These are phyloP conservation scores for Tipula unca DNA, from an alignment of 2,888 invertebrate species.

Conservation along the genomic window DNA sequence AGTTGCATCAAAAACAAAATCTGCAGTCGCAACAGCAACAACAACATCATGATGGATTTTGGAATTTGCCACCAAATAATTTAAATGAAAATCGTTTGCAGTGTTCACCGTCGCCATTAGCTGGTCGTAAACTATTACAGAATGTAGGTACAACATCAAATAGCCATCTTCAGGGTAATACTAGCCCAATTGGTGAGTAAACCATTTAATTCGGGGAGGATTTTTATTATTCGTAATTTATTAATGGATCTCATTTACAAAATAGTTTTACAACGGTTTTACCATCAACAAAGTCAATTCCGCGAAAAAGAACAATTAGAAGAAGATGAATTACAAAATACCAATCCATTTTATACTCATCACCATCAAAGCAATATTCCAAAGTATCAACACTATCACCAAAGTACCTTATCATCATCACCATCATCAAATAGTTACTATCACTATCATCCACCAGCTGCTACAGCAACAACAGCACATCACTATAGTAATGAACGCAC, in stretches of 20 bases:
- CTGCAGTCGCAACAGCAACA: not conserved
- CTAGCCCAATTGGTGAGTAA: slow-evolving; percentile 55
- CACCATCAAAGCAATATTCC: slow-evolving; percentile 29
- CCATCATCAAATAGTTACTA: slow-evolving; percentile 22
- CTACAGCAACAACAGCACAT: slow-evolving; percentile 24
- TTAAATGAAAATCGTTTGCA: slow-evolving; percentile 18
- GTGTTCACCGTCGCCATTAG: slow-evolving; percentile 25
- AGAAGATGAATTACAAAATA: slow-evolving; percentile 23
- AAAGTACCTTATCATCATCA: slow-evolving; percentile 20
- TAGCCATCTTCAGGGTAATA: slow-evolving; percentile 51
- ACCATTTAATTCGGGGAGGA: no score
- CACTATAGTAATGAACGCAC: not conserved
- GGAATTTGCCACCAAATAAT: slow-evolving; percentile 25
- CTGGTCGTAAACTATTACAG: slow-evolving; percentile 31
- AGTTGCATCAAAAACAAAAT: not conserved
- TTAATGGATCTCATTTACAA: not conserved
- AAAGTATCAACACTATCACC: slow-evolving; percentile 25
- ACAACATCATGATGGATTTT: slow-evolving; percentile 23
- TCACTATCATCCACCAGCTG: slow-evolving; percentile 26
- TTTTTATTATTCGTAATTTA: not conserved
- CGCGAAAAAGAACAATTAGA: slow-evolving; percentile 42
- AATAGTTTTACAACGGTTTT: slow-evolving; percentile 61
- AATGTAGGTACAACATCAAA: slow-evolving; percentile 29
- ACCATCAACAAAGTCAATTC: slow-evolving; percentile 67
- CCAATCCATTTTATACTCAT: slow-evolving; percentile 37